Conservation (phyloP, 2,797 vertebrate genomes). For the Pseudochirops corinnae region DNA sequence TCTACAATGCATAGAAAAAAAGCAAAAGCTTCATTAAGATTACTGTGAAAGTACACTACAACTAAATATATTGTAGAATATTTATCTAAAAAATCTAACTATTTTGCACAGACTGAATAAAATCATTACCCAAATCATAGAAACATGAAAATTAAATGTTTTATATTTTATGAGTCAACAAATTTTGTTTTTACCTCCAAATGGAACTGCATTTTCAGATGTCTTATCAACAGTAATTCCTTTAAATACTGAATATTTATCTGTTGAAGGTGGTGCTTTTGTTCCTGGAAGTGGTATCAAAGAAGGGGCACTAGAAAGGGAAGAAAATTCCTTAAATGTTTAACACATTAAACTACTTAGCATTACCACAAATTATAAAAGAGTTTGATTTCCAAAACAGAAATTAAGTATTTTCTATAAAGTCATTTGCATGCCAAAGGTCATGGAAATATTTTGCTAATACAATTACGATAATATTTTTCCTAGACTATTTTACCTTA, state of each 20-base stretch:
- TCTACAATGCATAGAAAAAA: conserved; percentile 84
- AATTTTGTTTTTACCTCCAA: conserved; percentile 90
- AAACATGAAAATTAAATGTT: conserved; percentile 42
- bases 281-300: conserved; percentile 94
- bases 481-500: conserved; percentile 3
- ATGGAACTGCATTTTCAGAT: conserved; percentile 87
- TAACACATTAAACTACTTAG: conserved; percentile 1
- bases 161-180: conserved; percentile 17
- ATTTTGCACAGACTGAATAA: conserved; percentile 22
- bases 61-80: not conserved
- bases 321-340: conserved; percentile 43
- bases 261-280: conserved; percentile 86
- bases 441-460: not conserved
- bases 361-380: not conserved
- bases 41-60: conserved; percentile 6
- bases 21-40: conserved; percentile 55
- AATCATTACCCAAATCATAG: conserved; percentile 6
- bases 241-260: conserved; percentile 98
- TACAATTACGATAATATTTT: not conserved
- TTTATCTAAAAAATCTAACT: not conserved
- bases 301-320: conserved; percentile 88
- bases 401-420: not conserved
- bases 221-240: conserved; percentile 92
- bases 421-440: conserved; percentile 13
- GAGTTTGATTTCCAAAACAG: conserved; percentile 43